Percentiles rank a stretch among this genome's conserved stretches.
Conservation (phyloP, 2,113 vertebrate genomes). For the Natator depressus region DNA sequence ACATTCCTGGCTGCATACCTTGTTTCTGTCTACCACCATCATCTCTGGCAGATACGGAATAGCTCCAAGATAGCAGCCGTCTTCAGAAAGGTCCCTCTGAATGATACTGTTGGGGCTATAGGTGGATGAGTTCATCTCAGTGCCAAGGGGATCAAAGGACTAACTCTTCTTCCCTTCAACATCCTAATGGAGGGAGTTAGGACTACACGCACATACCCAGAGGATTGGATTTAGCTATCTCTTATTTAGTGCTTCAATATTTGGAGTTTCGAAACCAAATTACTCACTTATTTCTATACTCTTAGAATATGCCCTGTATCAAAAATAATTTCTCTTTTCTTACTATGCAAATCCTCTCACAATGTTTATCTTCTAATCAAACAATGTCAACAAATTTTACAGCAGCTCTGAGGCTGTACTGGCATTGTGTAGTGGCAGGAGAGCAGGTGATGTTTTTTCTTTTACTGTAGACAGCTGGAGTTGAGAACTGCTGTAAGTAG, state of each 20-base stretch:
- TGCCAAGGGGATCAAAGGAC: background rate
- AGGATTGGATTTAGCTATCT: background rate
- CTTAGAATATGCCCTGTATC: slow-evolving; percentile 26
- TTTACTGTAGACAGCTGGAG: slow-evolving; percentile 73
- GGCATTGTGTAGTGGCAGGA: slow-evolving; percentile 49
- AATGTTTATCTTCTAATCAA: slow-evolving; percentile 56
- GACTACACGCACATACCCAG: background rate
- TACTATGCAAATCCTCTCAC: slow-evolving; percentile 25
- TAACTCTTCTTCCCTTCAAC: background rate
- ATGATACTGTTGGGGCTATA: background rate
- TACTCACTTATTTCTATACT: slow-evolving; percentile 2
- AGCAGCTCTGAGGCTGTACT: slow-evolving; percentile 52
- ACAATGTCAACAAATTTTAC: slow-evolving; percentile 49
- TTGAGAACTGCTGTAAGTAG: slow-evolving; percentile 86
- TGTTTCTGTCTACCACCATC: background rate
- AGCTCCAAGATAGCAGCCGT: background rate
- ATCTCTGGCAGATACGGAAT: background rate
- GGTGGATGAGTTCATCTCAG: background rate
- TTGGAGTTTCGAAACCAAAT: background rate
- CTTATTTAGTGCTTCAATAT: background rate
- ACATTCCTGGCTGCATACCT: background rate
- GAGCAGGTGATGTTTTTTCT: slow-evolving; percentile 74
- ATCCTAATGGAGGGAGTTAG: background rate
- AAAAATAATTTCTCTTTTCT: background rate
- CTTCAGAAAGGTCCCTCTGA: background rate